phyloP scores from a whole-genome alignment of 1,140 invertebrate genomes.

The Mamestra configurata region DNA sequence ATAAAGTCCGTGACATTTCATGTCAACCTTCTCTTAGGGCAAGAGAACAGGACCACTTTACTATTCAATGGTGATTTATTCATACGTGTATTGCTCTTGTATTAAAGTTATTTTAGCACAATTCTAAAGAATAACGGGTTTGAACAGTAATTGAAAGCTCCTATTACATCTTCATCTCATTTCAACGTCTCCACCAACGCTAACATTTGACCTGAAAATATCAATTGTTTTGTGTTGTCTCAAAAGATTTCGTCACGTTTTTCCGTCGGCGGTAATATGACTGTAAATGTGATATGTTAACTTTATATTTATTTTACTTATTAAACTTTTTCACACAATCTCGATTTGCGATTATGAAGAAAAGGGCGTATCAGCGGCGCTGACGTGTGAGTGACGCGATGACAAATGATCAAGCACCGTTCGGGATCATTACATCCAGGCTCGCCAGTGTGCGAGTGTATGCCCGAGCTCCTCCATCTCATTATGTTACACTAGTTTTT shows the following conservation, averaged over 20 bases:
- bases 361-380: conserved; percentile 73
- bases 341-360: conserved; percentile 62
- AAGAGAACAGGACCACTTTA: neutral
- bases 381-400: conserved; percentile 74
- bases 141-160: neutral
- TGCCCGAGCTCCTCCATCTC: conserved; percentile 26
- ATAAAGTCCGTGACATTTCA: conserved; percentile 37
- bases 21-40: conserved; percentile 16
- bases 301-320: conserved; percentile 8
- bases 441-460: conserved; percentile 16
- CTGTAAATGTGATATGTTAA: neutral
- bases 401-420: conserved; percentile 76
- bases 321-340: conserved; percentile 35
- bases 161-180: conserved; percentile 16
- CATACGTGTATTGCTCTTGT: conserved; percentile 3
- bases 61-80: conserved; percentile 27
- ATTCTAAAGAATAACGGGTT: neutral
- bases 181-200: conserved; percentile 6
- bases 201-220: conserved; percentile 20
- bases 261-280: neutral
- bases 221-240: neutral
- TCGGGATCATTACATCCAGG: conserved; percentile 56
- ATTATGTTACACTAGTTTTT: conserved; percentile 50
- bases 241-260: neutral
- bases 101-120: conserved; percentile 19